phyloP scores from a whole-genome alignment of 2,888 invertebrate species.

The Phyllotreta striolata region DNA sequence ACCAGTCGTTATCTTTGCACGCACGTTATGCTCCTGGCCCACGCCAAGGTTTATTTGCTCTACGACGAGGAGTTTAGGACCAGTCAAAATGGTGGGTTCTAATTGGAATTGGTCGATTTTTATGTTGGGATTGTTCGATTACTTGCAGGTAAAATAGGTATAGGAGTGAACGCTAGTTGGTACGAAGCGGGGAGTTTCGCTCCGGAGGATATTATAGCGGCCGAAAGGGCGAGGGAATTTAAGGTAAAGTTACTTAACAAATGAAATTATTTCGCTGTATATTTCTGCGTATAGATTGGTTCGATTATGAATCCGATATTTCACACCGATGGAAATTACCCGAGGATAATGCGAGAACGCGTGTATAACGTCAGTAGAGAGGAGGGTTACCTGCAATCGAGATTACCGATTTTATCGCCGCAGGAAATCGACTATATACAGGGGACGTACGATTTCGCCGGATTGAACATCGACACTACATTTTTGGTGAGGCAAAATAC shows the following conservation, averaged over 20 bases:
- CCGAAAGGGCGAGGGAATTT: constrained; percentile 65
- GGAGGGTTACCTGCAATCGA: constrained; percentile 44
- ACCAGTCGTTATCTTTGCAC: constrained; percentile 71
- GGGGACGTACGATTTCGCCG: constrained; percentile 45
- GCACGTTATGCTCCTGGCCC: constrained; percentile 72
- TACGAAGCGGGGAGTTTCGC: constrained; percentile 67
- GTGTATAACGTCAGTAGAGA: constrained; percentile 40
- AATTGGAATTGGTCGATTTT: too few species aligned
- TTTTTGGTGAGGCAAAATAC: constrained; percentile 38
- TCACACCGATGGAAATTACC: constrained; percentile 47
- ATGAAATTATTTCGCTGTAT: background rate
- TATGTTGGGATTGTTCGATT: too few species aligned
- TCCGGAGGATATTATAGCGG: constrained; percentile 67
- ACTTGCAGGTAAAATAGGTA: constrained; percentile 48
- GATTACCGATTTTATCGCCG: constrained; percentile 40
- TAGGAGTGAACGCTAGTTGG: constrained; percentile 70
- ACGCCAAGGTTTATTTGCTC: constrained; percentile 71
- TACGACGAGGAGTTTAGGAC: constrained; percentile 68
- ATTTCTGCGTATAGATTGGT: constrained; percentile 39
- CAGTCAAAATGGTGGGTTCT: constrained; percentile 63
- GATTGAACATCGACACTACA: constrained; percentile 43
- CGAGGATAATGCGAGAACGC: constrained; percentile 41
- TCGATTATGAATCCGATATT: constrained; percentile 43
- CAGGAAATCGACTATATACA: constrained; percentile 39
- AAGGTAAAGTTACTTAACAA: constrained; percentile 55